These are phyloP conservation scores for Drosophila picticornis DNA, from an alignment of 2,888 invertebrate genomes.

Conservation along the genomic window DNA sequence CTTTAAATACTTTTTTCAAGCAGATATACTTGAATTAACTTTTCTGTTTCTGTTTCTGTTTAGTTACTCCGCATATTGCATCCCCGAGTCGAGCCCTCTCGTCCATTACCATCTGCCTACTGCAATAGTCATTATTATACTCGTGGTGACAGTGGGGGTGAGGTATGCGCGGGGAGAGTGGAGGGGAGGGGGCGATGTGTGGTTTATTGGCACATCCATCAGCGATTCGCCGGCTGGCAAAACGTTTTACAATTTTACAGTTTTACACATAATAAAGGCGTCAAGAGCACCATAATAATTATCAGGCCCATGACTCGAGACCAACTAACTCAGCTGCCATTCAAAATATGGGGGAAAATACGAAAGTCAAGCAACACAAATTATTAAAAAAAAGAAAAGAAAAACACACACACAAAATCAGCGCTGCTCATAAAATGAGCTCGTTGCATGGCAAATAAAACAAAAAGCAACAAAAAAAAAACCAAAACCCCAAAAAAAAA, in stretches of 20 bases:
- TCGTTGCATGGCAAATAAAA: constrained; percentile 73
- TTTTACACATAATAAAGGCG: constrained; percentile 77
- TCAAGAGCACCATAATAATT: constrained; percentile 79
- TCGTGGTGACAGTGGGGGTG: background rate
- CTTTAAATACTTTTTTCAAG: background rate
- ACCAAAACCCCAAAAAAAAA: constrained; percentile 33
- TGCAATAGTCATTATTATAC: background rate
- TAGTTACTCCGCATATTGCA: background rate
- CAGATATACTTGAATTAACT: background rate
- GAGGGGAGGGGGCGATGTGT: no score
- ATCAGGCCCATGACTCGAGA: constrained; percentile 57
- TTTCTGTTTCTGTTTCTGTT: background rate
- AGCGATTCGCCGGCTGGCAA: constrained; percentile 61
- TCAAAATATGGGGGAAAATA: constrained; percentile 38
- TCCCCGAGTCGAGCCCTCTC: background rate
- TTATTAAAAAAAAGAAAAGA: constrained; percentile 19
- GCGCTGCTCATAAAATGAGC: constrained; percentile 63
- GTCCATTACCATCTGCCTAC: background rate
- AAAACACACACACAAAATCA: constrained; percentile 25
- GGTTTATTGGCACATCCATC: constrained; percentile 68
- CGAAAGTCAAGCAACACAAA: constrained; percentile 2
- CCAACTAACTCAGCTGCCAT: constrained; percentile 33
- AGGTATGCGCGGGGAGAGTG: background rate
- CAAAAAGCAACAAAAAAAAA: constrained; percentile 43
- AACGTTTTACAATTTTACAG: constrained; percentile 54